Evolutionary conservation across 2,797 vertebrate genomes (phyloP), one percentile per base, ranked within the genome.

Genomic region (Leuciscus waleckii): DNA sequence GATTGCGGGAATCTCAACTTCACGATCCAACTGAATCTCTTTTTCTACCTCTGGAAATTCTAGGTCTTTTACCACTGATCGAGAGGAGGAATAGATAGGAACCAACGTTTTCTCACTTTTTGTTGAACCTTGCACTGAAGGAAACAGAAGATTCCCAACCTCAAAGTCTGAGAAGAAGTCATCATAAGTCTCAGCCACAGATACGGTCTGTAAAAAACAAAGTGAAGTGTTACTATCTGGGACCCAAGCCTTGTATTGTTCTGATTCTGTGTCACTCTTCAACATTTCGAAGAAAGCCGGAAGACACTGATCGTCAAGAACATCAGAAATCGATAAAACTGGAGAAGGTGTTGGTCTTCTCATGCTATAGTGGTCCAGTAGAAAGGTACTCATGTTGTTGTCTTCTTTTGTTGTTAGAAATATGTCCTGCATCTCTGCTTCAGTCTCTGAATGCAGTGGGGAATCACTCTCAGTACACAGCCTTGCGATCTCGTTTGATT

Each of bases 21-120:
- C 76, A 17, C 77, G 75, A 4, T 90, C 35, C 19, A 49, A 54
- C 70, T 91, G 89, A n/a, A 96, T 92, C 86, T 94, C 91, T 1
- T 95, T 93, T 1, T 95, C 94, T 65, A 92, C 92, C 89, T 96
- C 95, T 0, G 96, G 95, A 88, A 97, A 94, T 2, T 95, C 95
- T 91, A 98, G 89, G 0, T 95, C 94, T 91, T 90, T 91, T 29
- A 92, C 63, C 1, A 91, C 85, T 3, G 92, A 92, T 63, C 14
- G 89, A n/a, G 92, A 94, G 73, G 90, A 95, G n/a, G 94, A 93
- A 87, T 95, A 96, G 71, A 96, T 94, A 0, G 95, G 94, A 83
- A 95, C 90, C 49, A 90, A 90, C 82, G 93, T 89, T 43, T 85
- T 84, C 6, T 90, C 21, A 0, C 10, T 75, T 43, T 54, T 56